Base-by-base conservation (phyloP, 2,797 vertebrate genomes). In the Pangasius mekongensis region DNA sequence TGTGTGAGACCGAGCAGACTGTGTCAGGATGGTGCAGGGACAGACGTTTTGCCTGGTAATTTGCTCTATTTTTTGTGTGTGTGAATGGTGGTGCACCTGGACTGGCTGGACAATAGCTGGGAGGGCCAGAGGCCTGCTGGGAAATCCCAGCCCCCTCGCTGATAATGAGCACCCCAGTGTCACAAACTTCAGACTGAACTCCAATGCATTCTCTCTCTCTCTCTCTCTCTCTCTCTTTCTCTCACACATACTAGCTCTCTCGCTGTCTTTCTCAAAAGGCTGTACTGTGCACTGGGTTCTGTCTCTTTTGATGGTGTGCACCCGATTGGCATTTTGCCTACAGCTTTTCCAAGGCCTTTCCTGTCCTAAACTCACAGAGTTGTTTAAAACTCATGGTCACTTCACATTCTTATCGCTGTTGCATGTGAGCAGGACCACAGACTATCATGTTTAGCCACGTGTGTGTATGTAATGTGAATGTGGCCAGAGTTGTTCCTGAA, bases 81-180 rank as follows among this genome's bases (percentile, higher is more conserved):
- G 89, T 96, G 94, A 95, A 96, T 94, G 92, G 89, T 93, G 78
- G 8, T 94, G 95, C 95, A 97, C 96, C 96, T 96, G 96, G 95
- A 91, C 92, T 77, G 85, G 90, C 88, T 91, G 92, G 91, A 96
- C 95, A 95, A 96, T 96, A 90, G 91, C 90, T 69, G 89, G 43
- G 87, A 92, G 91, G 91, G 91, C 94, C 92, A 89, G 89, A 93
- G 88, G 84, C 91, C 91, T 91, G 89, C 88, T 89, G 89, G 85
- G 90, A 91, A 87, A 92, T 94, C 92, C 93, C 82, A 92, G 93
- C 93, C 92, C 91, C 91, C 93, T 92, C 87, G 87, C 92, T 92
- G 93, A 95, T 96, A 97, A 96, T 95, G 94, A 96, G 94, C 87
- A 88, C 93, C 94, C 93, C 90, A 86, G 91, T 94, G 94, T 93